A percentile compares a stretch with the other conserved stretches of the same genome.
Conservation (phyloP, 2,797 vertebrate species). For the Rhabdophis nuchalis region DNA sequence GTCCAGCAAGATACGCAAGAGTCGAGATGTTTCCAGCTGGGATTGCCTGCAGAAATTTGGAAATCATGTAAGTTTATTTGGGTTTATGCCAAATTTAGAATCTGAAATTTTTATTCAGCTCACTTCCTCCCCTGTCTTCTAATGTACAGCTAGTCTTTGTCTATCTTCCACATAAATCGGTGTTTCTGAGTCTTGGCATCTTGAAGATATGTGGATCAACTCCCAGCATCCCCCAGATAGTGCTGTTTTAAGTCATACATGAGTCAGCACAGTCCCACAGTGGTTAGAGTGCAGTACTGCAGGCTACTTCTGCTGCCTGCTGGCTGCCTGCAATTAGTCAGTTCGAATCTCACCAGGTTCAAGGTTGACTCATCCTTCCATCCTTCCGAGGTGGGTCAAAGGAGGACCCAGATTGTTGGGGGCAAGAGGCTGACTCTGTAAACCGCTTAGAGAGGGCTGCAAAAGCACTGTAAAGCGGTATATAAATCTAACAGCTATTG, state of each 20-base stretch:
- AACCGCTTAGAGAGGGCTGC: too few species aligned
- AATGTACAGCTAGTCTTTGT: background rate
- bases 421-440: too few species aligned
- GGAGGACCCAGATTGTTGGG: too few species aligned
- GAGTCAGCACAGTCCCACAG: too few species aligned
- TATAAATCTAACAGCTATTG: too few species aligned
- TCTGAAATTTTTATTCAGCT: background rate
- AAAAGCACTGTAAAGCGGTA: too few species aligned
- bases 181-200: background rate
- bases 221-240: background rate
- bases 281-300: too few species aligned
- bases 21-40: background rate
- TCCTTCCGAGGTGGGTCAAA: too few species aligned
- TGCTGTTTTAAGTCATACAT: background rate
- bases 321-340: too few species aligned
- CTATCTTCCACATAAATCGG: background rate
- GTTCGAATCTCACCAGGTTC: too few species aligned
- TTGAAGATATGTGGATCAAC: background rate
- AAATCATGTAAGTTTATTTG: slow-evolving; percentile 14
- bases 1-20: background rate
- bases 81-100: background rate
- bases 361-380: too few species aligned
- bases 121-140: background rate
- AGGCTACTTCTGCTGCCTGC: too few species aligned
- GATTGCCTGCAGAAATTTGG: background rate